Evolutionary conservation across 2,797 vertebrate genomes (phyloP).

Genomic region (Otolemur crassicaudatus): DNA sequence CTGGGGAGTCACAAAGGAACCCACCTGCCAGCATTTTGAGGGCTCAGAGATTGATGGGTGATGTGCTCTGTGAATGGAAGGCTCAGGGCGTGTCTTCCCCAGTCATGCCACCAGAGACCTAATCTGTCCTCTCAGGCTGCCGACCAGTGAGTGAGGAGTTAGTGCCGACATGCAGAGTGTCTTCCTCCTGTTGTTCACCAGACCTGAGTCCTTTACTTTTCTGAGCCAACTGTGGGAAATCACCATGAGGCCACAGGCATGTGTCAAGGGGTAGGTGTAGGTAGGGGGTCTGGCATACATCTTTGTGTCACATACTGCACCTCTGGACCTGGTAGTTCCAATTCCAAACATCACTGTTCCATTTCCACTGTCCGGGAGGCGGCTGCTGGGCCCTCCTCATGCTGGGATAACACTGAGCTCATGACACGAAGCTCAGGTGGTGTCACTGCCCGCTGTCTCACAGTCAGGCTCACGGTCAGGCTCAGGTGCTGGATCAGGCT

Average conservation of each 20-base stretch:
- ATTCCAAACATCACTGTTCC: neutral
- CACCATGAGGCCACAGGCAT: neutral
- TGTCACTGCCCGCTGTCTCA: fast-evolving
- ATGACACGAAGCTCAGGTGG: fast-evolving
- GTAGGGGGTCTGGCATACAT: neutral
- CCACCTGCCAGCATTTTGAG: neutral
- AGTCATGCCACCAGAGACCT: neutral
- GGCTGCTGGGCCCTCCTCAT: neutral
- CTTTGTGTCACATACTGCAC: neutral
- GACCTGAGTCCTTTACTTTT: neutral
- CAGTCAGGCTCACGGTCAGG: neutral
- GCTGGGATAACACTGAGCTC: neutral
- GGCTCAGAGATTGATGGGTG: neutral
- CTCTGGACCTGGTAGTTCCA: no score
- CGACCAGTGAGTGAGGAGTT: neutral
- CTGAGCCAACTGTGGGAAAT: fast-evolving
- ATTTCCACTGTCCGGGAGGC: fast-evolving
- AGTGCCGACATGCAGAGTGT: fast-evolving
- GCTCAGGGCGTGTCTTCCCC: neutral
- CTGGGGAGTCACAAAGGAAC: neutral
- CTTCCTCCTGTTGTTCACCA: neutral
- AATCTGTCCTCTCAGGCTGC: neutral
- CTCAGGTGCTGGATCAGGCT: neutral
- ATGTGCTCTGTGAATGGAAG: neutral
- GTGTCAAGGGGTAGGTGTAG: neutral